Conservation (phyloP, 2,797 vertebrate species). For the Tokudaia muenninki region DNA sequence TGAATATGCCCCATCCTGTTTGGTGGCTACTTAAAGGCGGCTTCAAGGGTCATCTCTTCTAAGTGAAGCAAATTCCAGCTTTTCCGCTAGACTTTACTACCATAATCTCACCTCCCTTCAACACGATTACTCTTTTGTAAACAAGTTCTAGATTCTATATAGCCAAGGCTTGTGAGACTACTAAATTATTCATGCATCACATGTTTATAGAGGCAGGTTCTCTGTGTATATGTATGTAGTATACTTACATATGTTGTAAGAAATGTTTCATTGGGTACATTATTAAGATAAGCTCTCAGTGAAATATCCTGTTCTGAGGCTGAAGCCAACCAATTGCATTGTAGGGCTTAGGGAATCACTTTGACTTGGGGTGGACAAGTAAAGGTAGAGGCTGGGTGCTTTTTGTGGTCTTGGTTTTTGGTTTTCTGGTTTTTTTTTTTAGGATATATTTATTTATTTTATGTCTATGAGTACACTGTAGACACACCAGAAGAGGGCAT, state of each 20-base stretch:
- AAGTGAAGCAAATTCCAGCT: slow-evolving; percentile 11
- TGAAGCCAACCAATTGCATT: neutral
- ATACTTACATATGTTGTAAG: neutral
- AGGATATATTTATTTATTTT: too few species aligned
- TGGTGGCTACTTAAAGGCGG: neutral
- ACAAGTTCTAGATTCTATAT: slow-evolving; percentile 15
- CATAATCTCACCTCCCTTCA: slow-evolving; percentile 2
- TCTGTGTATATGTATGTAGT: neutral
- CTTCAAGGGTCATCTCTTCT: neutral
- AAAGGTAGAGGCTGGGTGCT: neutral
- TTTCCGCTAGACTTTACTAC: slow-evolving; percentile 27
- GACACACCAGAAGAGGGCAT: too few species aligned
- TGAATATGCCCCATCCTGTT: neutral
- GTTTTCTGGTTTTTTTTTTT: too few species aligned
- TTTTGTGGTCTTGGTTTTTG: too few species aligned
- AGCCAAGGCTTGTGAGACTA: neutral
- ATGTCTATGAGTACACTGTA: too few species aligned
- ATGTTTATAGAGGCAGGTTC: too few species aligned
- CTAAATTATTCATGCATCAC: neutral
- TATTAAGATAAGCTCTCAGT: neutral
- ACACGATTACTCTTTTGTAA: slow-evolving; percentile 5
- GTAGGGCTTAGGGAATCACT: neutral
- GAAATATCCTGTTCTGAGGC: neutral
- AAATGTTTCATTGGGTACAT: slow-evolving; percentile 28
- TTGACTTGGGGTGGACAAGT: neutral